phyloP scores from a whole-genome alignment of 2,797 vertebrate genomes.

The Sebastes baramenuke region DNA sequence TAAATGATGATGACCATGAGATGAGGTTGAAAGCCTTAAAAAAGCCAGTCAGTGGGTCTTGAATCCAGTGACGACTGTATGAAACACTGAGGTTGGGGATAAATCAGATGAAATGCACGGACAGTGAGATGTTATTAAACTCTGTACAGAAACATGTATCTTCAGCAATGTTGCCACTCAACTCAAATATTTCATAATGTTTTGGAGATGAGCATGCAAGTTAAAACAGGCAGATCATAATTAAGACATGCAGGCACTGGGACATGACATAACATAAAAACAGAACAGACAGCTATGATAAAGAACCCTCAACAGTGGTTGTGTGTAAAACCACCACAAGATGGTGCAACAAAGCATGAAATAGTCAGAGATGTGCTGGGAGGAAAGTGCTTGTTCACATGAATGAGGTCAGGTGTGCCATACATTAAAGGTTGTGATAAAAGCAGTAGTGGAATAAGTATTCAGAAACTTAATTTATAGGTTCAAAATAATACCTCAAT shows the following conservation, averaged over 20 bases:
- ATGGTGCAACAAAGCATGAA: slow-evolving; percentile 38
- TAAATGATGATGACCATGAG: neutral
- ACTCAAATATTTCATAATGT: neutral
- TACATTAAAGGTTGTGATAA: neutral
- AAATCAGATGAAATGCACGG: neutral
- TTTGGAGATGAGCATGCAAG: neutral
- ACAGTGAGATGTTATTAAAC: neutral
- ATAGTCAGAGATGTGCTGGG: neutral
- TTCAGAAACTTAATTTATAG: neutral
- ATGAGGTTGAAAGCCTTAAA: neutral
- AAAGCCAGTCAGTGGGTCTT: neutral
- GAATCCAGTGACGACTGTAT: neutral
- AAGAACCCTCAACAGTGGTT: neutral
- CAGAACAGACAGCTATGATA: too few species aligned
- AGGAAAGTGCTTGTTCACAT: neutral
- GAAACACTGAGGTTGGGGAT: neutral
- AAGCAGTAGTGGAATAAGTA: neutral
- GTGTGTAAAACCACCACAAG: slow-evolving; percentile 29
- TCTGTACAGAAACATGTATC: neutral
- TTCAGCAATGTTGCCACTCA: neutral
- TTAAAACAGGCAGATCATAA: neutral
- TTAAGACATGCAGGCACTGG: too few species aligned
- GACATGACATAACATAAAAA: neutral
- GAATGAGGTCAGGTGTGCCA: neutral
- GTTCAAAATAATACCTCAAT: neutral